Percentiles rank a stretch among this genome's conserved stretches.
Evolutionary conservation across 2,888 invertebrate genomes (phyloP).

Genomic region (Epirrita christyi): DNA sequence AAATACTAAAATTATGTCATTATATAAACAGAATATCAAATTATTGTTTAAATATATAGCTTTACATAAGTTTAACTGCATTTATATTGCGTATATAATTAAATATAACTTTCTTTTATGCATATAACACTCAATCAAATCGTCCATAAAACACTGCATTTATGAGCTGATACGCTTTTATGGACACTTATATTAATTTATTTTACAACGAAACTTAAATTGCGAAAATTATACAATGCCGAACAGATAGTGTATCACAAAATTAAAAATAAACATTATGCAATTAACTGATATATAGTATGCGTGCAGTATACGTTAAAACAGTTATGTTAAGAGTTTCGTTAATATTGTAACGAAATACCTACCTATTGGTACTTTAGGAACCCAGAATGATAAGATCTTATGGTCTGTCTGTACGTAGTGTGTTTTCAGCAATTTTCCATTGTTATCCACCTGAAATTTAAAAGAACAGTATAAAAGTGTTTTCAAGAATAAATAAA

Average conservation of each 20-base stretch:
- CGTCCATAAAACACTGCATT: constrained; percentile 26
- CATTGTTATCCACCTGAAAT: no score
- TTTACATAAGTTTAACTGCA: constrained; percentile 21
- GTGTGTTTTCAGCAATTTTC: no score
- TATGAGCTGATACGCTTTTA: constrained; percentile 28
- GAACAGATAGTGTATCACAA: constrained; percentile 8
- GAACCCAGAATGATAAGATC: no score
- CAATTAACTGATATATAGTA: neutral
- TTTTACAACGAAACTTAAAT: constrained; percentile 22
- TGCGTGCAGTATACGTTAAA: no score
- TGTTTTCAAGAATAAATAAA: no score
- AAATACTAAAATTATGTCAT: constrained; percentile 1
- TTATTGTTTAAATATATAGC: constrained; percentile 7
- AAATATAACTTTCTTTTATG: constrained; percentile 25
- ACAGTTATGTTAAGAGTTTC: no score
- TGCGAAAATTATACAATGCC: constrained; percentile 19
- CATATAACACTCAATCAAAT: constrained; percentile 29
- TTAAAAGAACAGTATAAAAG: no score
- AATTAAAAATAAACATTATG: neutral
- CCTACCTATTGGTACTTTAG: no score
- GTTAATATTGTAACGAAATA: no score
- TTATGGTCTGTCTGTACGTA: no score
- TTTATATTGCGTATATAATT: constrained; percentile 22
- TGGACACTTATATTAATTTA: constrained; percentile 25
- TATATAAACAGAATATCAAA: constrained; percentile 9